Conservation (phyloP, 2,888 invertebrate genomes). For the Agonopterix alstromeriana region DNA sequence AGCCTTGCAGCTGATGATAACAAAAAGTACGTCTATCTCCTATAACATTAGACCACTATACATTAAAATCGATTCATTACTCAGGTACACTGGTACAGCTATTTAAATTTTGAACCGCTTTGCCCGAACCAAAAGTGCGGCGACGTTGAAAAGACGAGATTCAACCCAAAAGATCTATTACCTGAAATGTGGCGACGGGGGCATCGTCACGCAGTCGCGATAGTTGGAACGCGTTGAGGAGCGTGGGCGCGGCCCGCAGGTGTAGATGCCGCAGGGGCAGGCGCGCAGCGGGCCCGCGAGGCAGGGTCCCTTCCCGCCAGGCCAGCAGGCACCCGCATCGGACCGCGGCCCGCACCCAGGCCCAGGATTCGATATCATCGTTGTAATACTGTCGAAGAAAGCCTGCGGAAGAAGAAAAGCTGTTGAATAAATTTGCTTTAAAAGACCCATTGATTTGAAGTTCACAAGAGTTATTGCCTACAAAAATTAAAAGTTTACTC, state of each 20-base stretch:
- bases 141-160: no score
- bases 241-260: slow-evolving; percentile 45
- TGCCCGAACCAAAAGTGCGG: no score
- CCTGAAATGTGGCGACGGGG: slow-evolving; percentile 72
- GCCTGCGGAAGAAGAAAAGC: slow-evolving; percentile 34
- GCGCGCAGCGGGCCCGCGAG: slow-evolving; percentile 55
- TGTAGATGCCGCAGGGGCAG: slow-evolving; percentile 60
- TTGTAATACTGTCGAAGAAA: slow-evolving; percentile 67
- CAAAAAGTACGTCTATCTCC: no score
- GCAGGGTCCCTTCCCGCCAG: slow-evolving; percentile 69
- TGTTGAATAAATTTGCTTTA: not conserved
- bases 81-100: no score
- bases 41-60: no score
- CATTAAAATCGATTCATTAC: no score
- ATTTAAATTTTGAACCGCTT: no score
- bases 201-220: slow-evolving; percentile 63
- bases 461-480: no score
- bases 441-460: no score
- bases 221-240: slow-evolving; percentile 67
- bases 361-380: slow-evolving; percentile 53
- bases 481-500: no score
- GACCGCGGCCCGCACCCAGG: slow-evolving; percentile 67
- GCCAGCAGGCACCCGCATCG: slow-evolving; percentile 59
- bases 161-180: slow-evolving; percentile 13
- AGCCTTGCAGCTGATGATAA: no score